Base-by-base conservation (phyloP, 1,140 invertebrate genomes). In the Schmidtea mediterranea region DNA sequence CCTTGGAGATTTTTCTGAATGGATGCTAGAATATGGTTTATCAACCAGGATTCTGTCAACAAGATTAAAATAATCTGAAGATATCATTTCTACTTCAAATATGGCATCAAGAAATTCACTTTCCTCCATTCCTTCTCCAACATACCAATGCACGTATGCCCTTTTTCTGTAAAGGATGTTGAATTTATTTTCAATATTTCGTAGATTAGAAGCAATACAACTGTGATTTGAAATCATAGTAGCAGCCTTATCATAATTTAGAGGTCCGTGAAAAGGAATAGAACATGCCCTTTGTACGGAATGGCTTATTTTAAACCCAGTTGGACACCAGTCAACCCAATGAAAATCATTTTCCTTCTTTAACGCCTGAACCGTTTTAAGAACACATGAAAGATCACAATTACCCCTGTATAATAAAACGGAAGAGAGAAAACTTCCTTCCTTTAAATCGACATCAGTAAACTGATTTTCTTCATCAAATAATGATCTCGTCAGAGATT, bases 271-370 rank as follows among this genome's bases (percentile, higher is more conserved):
- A 15, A 76, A 76, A 26, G 78, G 76, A 50, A 80, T 76, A 69
- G 36, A 13, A 41, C 55, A 57, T 16, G 58, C 56, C 49, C 56
- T 55, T 45, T 59, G 56, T 50, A 54, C 55, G 51, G 57, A 57
- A 46, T 57, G 57, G 12, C 56, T 49, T 15, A 60, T 58, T 51
- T 60, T 58, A 48, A 58, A 60, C 2, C 79, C 79, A 55, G 80
- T 82, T 41, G 79, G 80, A 65, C 79, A 82, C 80, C 80, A 81
- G 67, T 82, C 80, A 18, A 84, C 81, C 62, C 84, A 84, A 66
- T 80, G 76, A 56, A 83, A 79, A 59, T 82, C 80, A 1, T 82
- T 79, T 58, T 81, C 80, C 58, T 83, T 84, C 37, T 53, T 54
- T 16, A 9, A 6, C 0, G 80, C 69, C 5, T 71, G 62, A 15